Base-by-base conservation (phyloP, 2,797 vertebrate genomes). In the Choloepus didactylus region DNA sequence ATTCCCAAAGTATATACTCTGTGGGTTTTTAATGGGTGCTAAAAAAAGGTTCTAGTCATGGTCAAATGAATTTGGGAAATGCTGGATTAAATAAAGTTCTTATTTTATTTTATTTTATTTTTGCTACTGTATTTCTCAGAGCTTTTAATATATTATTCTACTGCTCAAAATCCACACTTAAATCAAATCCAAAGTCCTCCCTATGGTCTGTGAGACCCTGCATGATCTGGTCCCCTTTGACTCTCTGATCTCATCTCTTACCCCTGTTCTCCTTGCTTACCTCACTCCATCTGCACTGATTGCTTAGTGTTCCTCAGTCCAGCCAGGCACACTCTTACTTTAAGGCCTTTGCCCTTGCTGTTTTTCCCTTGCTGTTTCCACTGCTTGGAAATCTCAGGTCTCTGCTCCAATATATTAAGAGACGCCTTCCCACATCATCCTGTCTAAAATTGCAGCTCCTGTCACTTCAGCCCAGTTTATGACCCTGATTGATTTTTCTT, bases 61-160 rank as follows among this genome's bases (percentile, higher is more conserved):
- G 41, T 92, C 49, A 95, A 41, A 69, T 94, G 91, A 93, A 82
- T 90, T 94, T 51, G 49, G 91, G 90, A 94, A 95, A 94, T 88
- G 56, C 25, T 84, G 76, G 44, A 15, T 93, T 95, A 94, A 95
- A 85, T 16, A 80, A 76, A 70, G 86, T 73, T 85, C 38, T 75
- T 96, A 82, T 69, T 60, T 6, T 9, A 54, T 8, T 10, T 49
- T 49, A 3, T 56, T 38, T 44, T n/a, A 29, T 15, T 27, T 21
- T 18, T 29, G 19, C 56, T 25, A 49, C 29, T 59, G 19, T 66
- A 76, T 80, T 75, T 92, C 85, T 9, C 27, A 89, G 70, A 95
- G 9, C 46, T 94, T 92, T 89, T 84, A 87, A 72, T 41, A 56
- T 38, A 44, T 49, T 73, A 72, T 3, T 85, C 3, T 67, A 29